Evolutionary conservation across 2,113 vertebrate species (phyloP), one percentile per base, ranked within the genome.

Genomic region (Phaethornis superciliosus): DNA sequence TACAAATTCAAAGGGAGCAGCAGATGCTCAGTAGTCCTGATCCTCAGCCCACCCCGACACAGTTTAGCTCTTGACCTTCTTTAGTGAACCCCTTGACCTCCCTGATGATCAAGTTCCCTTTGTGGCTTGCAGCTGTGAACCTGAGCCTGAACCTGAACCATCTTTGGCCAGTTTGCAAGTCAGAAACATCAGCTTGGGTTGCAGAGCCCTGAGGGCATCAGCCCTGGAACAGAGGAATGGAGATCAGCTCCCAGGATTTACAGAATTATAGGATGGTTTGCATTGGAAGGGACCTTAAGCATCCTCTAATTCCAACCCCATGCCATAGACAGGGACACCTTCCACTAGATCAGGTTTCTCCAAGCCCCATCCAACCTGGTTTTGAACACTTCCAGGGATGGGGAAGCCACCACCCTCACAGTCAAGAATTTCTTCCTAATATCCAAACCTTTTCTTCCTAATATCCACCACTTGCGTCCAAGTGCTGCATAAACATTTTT

Each of bases 151-250:
- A 84, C 56, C 79, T 94, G 77, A 85, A 77, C 44, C 44, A 68
- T 49, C 90, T 94, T 62, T 21, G 8, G 56, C 52, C 26, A 0
- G 0, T 62, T 89, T 89, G 80, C 82, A 75, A 70, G 81, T 83
- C 88, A 91, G 80, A 92, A 88, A 18, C 32, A 27, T 19, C 64
- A 90, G 42, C 55, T 1, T 33, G 64, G 35, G 30, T 44, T 92
- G 76, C 77, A 79, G 80, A 49, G 23, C 4, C n/a, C 80, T 94
- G 80, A 90, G 55, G 67, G 51, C 37, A 75, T 55, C 44, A 58
- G 3, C 19, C 32, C 17, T 49, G 17, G n/a, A n/a, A n/a, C n/a
- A 58, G 44, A 71, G 16, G 26, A 13, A 30, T 0, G 2, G 15
- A 23, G 37, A 54, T 42, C 44, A 44, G 27, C 56, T 76, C 2